Percentiles rank a stretch among this genome's conserved stretches.
Conservation (phyloP, 2,797 vertebrate species). For the Tadarida brasiliensis region DNA sequence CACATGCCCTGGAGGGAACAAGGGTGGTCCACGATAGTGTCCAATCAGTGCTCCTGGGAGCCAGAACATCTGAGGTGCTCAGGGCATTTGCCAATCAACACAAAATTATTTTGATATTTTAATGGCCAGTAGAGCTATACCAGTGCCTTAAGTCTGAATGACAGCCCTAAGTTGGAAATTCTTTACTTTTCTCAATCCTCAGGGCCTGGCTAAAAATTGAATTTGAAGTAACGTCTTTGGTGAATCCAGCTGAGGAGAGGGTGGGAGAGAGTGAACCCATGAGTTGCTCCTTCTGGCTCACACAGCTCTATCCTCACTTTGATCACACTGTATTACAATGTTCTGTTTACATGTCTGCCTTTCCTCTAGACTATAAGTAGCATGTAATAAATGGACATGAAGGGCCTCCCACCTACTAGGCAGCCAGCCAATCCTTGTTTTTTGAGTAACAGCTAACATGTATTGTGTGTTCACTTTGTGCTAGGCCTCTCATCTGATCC, state of each 20-base stretch:
- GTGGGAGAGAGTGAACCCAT: background rate
- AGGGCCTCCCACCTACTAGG: background rate
- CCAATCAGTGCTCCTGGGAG: background rate
- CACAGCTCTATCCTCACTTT: background rate
- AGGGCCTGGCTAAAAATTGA: background rate
- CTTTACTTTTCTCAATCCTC: background rate
- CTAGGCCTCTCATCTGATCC: background rate
- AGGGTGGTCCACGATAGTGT: background rate
- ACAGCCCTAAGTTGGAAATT: background rate
- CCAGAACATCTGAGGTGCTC: background rate
- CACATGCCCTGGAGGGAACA: background rate
- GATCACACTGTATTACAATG: background rate
- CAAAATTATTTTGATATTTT: constrained; percentile 16
- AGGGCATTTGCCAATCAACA: background rate
- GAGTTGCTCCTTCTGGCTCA: background rate
- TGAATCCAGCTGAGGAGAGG: background rate
- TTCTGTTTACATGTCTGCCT: background rate
- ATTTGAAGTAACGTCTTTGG: background rate
- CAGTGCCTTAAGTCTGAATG: background rate
- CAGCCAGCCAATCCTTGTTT: background rate
- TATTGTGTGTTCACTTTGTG: background rate
- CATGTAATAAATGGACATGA: background rate
- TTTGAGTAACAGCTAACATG: background rate
- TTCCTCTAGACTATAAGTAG: background rate
- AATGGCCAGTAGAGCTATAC: background rate